Percentiles rank a stretch among this genome's conserved stretches.
These are phyloP conservation scores for Scaptomyza montana DNA, from an alignment of 1,140 invertebrate species.

Conservation along the genomic window DNA sequence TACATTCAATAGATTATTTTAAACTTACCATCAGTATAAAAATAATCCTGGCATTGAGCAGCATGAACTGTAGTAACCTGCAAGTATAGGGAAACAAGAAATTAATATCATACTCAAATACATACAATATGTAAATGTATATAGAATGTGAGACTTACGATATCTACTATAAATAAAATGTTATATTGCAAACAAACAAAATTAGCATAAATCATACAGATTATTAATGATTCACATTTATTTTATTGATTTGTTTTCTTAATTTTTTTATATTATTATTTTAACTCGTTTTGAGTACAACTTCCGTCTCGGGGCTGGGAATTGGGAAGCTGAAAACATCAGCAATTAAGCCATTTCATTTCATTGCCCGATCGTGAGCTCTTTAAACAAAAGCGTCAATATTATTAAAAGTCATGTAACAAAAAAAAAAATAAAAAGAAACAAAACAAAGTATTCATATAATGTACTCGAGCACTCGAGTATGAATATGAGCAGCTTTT, in stretches of 20 bases:
- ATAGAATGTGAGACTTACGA: constrained; percentile 48
- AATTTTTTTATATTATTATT: neutral
- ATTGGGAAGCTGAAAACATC: constrained; percentile 17
- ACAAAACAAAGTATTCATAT: constrained; percentile 11
- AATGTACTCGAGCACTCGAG: neutral
- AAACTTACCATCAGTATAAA: constrained; percentile 79
- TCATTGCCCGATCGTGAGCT: constrained; percentile 63
- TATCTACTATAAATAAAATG: constrained; percentile 64
- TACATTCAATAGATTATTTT: no score
- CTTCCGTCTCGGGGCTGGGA: constrained; percentile 59
- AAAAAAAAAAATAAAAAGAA: neutral
- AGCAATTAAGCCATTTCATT: constrained; percentile 70
- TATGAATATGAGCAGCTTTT: constrained; percentile 25
- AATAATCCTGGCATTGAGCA: constrained; percentile 81
- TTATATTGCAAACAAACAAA: constrained; percentile 29
- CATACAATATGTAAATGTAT: constrained; percentile 11
- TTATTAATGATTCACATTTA: constrained; percentile 73
- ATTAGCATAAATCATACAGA: constrained; percentile 73
- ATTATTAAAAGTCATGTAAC: constrained; percentile 13
- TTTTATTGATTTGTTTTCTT: constrained; percentile 70
- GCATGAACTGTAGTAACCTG: constrained; percentile 83
- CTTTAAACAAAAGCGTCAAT: constrained; percentile 43
- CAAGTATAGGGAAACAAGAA: constrained; percentile 36
- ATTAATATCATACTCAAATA: constrained; percentile 35
- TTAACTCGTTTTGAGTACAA: constrained; percentile 26